Conservation (phyloP, 2,113 vertebrate species). For the Bos indicus region DNA sequence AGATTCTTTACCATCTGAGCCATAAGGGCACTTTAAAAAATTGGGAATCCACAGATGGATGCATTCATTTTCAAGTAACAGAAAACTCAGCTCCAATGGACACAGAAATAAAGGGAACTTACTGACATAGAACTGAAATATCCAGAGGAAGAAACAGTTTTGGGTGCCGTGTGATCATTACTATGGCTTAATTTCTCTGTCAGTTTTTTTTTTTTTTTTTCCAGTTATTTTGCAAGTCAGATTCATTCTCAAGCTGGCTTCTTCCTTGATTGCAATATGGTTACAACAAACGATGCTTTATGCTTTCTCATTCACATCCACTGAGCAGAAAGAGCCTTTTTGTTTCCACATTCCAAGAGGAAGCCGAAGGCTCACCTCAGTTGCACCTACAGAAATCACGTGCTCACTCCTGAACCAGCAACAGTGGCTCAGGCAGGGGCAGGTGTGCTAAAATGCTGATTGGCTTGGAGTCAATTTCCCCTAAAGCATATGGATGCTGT, state of each 20-base stretch:
- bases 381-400: fast-evolving
- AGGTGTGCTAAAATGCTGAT: background rate
- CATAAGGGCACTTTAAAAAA: background rate
- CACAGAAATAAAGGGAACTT: background rate
- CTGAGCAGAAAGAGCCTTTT: background rate
- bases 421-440: fast-evolving
- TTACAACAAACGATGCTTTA: background rate
- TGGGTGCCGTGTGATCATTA: background rate
- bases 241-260: background rate
- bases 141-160: background rate
- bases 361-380: background rate
- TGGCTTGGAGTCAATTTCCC: background rate
- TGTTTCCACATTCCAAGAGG: background rate
- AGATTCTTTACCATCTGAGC: background rate
- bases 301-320: background rate
- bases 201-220: no score
- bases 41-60: background rate
- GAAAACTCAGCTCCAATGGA: background rate
- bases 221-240: conserved; percentile 12
- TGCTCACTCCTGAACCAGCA: fast-evolving
- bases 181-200: background rate
- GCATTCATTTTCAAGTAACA: background rate
- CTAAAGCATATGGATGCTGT: background rate
- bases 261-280: background rate
- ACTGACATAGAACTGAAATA: background rate